Evolutionary conservation across 2,797 vertebrate genomes (phyloP), one percentile per base, ranked within the genome.

Genomic region (Tolypeutes matacus): DNA sequence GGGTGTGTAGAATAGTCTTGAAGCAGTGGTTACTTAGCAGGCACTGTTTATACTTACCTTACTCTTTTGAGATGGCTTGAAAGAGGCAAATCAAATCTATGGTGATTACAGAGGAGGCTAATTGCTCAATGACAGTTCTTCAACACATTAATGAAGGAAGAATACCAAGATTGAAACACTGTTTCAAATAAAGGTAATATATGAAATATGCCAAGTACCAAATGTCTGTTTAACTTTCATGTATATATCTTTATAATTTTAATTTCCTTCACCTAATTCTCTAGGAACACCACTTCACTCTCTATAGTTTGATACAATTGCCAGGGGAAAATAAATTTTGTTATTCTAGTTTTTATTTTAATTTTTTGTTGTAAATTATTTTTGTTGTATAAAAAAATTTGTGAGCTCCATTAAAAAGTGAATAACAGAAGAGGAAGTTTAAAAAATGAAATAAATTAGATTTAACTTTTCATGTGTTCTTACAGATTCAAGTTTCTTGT

Each of bases 391-490:
- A 31, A 83, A 42, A 34, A 1, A 14, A 75, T 67, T 67, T n/a
- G 29, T 60, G 5, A 70, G 7, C 15, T 81, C 2, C 7, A 49
- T 65, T 17, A 88, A 67, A n/a, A 82, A 89, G 17, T 75, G 18
- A 83, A 36, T 67, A 72, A 58, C 15, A 69, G 1, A 93, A 69
- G 11, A 76, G 27, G 9, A 12, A 64, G 3, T 82, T 42, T 64
- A 11, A 87, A 27, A 88, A 77, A 29, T 42, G 29, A 85, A n/a
- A 78, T 76, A 42, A 76, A 65, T 86, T 89, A 83, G n/a, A 65
- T 31, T 69, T 89, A 0, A 34, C 13, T 84, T 84, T 5, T 72
- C 5, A 12, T 86, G 2, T 89, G 1, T 91, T 85, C 84, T 65
- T 20, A 51, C 14, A 73, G 25, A 49, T 80, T 84, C 3, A 72